These are phyloP conservation scores for Natator depressus DNA, from an alignment of 2,113 vertebrate genomes.

Conservation along the genomic window DNA sequence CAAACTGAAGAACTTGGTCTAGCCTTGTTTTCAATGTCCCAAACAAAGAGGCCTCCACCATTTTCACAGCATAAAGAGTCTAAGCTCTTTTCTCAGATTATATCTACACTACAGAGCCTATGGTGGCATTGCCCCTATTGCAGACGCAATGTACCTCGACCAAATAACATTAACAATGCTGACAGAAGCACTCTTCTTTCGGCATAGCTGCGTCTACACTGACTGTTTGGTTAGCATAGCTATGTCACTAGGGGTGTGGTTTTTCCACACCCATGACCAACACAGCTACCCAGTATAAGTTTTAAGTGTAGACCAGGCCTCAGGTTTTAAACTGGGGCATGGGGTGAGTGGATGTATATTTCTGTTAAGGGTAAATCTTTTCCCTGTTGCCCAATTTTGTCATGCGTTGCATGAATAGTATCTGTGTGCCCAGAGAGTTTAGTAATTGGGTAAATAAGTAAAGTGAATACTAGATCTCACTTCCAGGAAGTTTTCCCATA, in stretches of 20 bases:
- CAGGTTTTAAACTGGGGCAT: background rate
- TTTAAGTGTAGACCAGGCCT: background rate
- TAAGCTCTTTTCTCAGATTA: background rate
- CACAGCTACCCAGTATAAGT: background rate
- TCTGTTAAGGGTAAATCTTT: background rate
- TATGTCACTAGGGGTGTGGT: background rate
- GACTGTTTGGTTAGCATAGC: background rate
- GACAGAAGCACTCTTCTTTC: background rate
- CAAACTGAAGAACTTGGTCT: background rate
- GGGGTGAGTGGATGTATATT: background rate
- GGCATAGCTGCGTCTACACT: background rate
- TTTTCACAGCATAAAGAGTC: background rate
- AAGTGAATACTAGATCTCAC: accelerated
- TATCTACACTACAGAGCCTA: too few relatives aligned
- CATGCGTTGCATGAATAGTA: background rate
- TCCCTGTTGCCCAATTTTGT: background rate
- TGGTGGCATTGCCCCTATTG: too few relatives aligned
- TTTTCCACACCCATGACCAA: background rate
- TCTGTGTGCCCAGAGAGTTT: accelerated
- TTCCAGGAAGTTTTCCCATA: background rate
- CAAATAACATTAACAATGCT: background rate
- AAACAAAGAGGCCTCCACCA: background rate
- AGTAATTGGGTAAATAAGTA: background rate
- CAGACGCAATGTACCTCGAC: too few relatives aligned
- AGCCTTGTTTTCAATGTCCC: background rate